phyloP scores from a whole-genome alignment of 1,140 invertebrate species.

The Chironomus striatipennis region DNA sequence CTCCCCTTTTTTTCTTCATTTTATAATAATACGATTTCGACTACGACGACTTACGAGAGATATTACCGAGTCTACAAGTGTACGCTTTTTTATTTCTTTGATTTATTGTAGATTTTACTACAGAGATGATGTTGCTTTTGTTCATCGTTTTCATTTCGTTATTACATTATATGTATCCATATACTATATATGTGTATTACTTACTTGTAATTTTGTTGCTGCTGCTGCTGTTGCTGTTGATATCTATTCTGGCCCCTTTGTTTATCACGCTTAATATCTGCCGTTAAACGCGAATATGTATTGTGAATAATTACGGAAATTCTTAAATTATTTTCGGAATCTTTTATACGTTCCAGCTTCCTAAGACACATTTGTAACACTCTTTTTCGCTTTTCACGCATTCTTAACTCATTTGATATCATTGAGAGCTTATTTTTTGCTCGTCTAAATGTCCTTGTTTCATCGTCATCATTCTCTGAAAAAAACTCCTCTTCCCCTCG shows the following conservation, averaged over 20 bases:
- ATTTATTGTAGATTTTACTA: constrained; percentile 22
- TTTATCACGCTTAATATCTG: neutral
- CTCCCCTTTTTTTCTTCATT: constrained; percentile 1
- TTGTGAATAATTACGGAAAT: neutral
- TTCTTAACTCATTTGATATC: constrained; percentile 16
- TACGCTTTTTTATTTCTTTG: constrained; percentile 20
- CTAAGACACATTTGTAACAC: neutral
- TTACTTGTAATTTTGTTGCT: constrained; percentile 19
- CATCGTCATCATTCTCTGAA: constrained; percentile 8
- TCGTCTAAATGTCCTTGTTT: constrained; percentile 13
- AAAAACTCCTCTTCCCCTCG: constrained; percentile 14
- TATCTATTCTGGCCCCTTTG: constrained; percentile 6
- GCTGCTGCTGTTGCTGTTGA: constrained; percentile 17
- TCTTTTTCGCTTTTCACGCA: constrained; percentile 13
- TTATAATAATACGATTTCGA: constrained; percentile 11
- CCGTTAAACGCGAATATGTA: neutral
- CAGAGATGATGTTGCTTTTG: neutral
- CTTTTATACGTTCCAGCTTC: neutral
- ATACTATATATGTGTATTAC: neutral
- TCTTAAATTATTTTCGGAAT: constrained; percentile 17
- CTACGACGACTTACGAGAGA: neutral
- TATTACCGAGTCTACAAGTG: constrained; percentile 15
- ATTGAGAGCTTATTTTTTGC: constrained; percentile 6
- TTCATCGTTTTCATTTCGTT: too few species aligned
- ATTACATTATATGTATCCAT: neutral